These are phyloP conservation scores for Ceriagrion tenellum DNA, from an alignment of 2,888 invertebrate genomes.

Conservation along the genomic window DNA sequence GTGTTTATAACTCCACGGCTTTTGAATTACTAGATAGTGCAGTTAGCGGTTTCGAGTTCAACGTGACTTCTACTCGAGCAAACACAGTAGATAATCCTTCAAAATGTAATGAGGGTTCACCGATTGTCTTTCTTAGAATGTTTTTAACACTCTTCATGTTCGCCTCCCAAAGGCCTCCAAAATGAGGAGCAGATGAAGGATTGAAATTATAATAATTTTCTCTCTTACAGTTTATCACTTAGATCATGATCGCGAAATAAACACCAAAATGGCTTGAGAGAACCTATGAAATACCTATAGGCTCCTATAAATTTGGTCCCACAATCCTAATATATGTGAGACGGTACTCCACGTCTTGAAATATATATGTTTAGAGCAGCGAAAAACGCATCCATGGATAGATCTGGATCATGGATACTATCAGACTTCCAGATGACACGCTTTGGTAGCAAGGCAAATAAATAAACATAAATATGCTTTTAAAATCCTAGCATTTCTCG, in stretches of 20 bases:
- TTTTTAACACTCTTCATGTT: slow-evolving; percentile 74
- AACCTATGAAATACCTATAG: background rate
- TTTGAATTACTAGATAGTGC: too few relatives aligned
- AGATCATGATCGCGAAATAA: background rate
- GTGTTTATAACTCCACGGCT: too few relatives aligned
- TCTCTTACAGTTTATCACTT: slow-evolving; percentile 11
- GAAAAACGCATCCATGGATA: too few relatives aligned
- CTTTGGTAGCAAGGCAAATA: background rate
- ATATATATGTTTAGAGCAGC: too few relatives aligned
- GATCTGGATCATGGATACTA: too few relatives aligned
- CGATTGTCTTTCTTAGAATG: slow-evolving; percentile 72
- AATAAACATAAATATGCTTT: background rate
- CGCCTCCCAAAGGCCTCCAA: slow-evolving; percentile 74
- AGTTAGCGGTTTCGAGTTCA: too few relatives aligned
- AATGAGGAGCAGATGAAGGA: slow-evolving; percentile 72
- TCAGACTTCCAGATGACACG: too few relatives aligned
- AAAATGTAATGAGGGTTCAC: slow-evolving; percentile 70
- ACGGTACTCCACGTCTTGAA: too few relatives aligned
- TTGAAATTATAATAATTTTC: slow-evolving; percentile 72
- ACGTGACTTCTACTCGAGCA: too few relatives aligned
- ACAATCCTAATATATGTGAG: slow-evolving; percentile 69
- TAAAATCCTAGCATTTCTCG: background rate
- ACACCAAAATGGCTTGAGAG: background rate
- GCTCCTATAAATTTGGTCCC: slow-evolving; percentile 70
- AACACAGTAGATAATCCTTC: too few relatives aligned